These are phyloP conservation scores for Melanostigma gelatinosum DNA, from an alignment of 2,113 vertebrate species.

Conservation along the genomic window DNA sequence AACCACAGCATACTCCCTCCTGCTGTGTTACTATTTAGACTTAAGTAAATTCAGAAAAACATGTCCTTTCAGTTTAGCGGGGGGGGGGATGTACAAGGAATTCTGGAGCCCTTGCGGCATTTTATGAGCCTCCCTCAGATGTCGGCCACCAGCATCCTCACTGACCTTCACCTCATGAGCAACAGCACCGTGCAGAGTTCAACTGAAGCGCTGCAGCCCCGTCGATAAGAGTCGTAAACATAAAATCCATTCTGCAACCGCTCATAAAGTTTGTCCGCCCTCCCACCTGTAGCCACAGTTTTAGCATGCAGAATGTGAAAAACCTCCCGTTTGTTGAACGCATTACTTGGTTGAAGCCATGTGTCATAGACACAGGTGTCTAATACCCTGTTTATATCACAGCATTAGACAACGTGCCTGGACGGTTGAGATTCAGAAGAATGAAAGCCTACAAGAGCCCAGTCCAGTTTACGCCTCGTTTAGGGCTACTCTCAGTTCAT, in stretches of 20 bases:
- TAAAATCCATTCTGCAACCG: not conserved
- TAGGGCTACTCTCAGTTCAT: conserved; percentile 95
- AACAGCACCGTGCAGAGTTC: conserved; percentile 3
- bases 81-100: not conserved
- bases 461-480: conserved; percentile 87
- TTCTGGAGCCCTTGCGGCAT: not conserved
- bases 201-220: conserved; percentile 33
- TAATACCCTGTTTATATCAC: conserved; percentile 26
- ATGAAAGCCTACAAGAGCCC: conserved; percentile 14
- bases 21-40: not conserved
- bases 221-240: conserved; percentile 34
- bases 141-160: not conserved
- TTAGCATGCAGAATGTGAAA: conserved; percentile 60
- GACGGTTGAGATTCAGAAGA: conserved; percentile 42
- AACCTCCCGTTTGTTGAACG: conserved; percentile 33
- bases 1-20: not conserved
- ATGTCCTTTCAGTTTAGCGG: not conserved
- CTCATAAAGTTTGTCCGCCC: not conserved
- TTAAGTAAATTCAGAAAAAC: not conserved
- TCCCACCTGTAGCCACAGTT: conserved; percentile 10
- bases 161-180: not conserved
- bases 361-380: conserved; percentile 16
- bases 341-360: conserved; percentile 14
- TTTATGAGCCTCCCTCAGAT: not conserved
- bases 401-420: conserved; percentile 34